Percentiles rank a stretch among this genome's conserved stretches.
Evolutionary conservation across 2,113 vertebrate genomes (phyloP).

Genomic region (Brachyistius frenatus): DNA sequence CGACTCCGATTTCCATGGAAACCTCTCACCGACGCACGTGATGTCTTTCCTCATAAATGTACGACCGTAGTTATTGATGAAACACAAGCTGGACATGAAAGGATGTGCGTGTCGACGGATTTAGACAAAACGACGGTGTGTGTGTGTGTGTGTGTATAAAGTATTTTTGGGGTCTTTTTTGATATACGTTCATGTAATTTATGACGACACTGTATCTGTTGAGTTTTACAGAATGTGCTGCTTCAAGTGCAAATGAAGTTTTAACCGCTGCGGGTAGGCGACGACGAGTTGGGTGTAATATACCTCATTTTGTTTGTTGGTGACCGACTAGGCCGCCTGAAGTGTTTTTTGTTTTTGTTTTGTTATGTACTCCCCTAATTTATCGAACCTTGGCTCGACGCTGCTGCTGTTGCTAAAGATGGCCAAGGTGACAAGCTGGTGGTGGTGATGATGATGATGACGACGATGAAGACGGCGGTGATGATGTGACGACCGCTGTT

Average conservation of each 20-base stretch:
- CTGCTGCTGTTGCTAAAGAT: constrained; percentile 50
- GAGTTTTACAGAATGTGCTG: constrained; percentile 72
- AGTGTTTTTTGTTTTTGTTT: constrained; percentile 25
- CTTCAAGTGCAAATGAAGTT: constrained; percentile 59
- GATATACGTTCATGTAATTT: constrained; percentile 57
- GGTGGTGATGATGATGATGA: background rate
- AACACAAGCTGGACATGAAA: constrained; percentile 17
- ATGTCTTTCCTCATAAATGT: constrained; percentile 32
- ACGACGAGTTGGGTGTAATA: constrained; percentile 58
- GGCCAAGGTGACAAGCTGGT: constrained; percentile 8
- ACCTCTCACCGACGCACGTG: constrained; percentile 36
- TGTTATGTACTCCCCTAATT: constrained; percentile 53
- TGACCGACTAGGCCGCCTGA: constrained; percentile 43
- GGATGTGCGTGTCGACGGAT: constrained; percentile 28
- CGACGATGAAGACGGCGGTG: background rate
- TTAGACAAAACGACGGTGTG: constrained; percentile 51
- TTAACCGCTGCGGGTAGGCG: constrained; percentile 46
- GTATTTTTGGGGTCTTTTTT: constrained; percentile 75
- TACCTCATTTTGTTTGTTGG: constrained; percentile 65
- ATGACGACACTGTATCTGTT: constrained; percentile 38
- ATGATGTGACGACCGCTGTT: constrained; percentile 14
- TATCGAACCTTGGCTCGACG: constrained; percentile 47
- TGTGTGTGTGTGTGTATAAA: constrained; percentile 15
- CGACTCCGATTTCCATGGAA: constrained; percentile 19
- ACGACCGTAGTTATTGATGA: constrained; percentile 20